These are phyloP conservation scores for Climacteris rufus DNA, from an alignment of 2,113 vertebrate species.

Conservation along the genomic window DNA sequence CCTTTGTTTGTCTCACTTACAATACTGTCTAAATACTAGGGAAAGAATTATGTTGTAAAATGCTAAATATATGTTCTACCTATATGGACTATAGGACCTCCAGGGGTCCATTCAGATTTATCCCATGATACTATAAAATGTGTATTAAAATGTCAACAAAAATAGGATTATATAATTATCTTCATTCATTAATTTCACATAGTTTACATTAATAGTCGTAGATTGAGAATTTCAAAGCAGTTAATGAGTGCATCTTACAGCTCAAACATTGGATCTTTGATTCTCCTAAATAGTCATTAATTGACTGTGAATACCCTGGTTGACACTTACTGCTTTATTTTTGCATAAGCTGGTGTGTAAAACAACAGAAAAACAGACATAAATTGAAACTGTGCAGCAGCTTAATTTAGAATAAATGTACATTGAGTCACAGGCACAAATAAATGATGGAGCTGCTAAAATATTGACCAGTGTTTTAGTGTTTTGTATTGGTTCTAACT, in stretches of 20 bases:
- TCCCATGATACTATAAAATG: background rate
- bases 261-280: background rate
- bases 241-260: background rate
- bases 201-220: background rate
- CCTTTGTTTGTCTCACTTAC: background rate
- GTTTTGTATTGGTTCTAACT: too few relatives aligned
- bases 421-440: background rate
- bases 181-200: background rate
- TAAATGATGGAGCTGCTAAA: background rate
- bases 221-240: background rate
- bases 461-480: background rate
- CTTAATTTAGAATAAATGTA: background rate
- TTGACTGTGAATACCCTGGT: background rate
- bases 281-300: background rate
- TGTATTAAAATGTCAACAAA: background rate
- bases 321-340: background rate
- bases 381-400: background rate
- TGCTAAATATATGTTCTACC: background rate
- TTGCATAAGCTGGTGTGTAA: background rate
- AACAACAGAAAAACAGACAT: background rate
- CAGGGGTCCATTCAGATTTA: background rate
- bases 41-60: background rate
- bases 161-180: background rate
- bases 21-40: background rate
- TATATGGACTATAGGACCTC: background rate